phyloP scores from a whole-genome alignment of 1,140 invertebrate genomes.

The Euglossa dilemma region DNA sequence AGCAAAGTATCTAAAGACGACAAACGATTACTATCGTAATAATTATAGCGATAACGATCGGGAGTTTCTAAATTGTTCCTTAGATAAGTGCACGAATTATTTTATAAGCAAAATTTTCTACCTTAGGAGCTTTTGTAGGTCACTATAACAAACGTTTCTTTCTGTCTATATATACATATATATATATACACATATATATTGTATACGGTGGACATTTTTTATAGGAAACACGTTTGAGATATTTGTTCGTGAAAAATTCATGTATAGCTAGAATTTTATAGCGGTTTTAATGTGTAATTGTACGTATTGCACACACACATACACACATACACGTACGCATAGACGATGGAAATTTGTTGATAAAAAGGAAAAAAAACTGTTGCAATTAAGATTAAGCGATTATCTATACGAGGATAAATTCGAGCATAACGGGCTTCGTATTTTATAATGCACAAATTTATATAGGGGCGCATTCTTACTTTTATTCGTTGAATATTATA shows the following conservation, averaged over 20 bases:
- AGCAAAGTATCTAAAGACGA: background rate
- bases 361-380: background rate
- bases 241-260: background rate
- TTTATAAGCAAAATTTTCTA: conserved; percentile 19
- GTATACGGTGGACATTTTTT: background rate
- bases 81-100: conserved; percentile 16
- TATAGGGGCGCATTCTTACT: background rate
- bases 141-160: background rate
- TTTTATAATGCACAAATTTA: conserved; percentile 39
- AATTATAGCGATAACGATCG: background rate
- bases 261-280: background rate
- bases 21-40: background rate
- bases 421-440: conserved; percentile 24
- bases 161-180: background rate
- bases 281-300: background rate
- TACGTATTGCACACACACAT: background rate
- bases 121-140: conserved; percentile 8
- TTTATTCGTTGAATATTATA: conserved; percentile 3
- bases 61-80: background rate
- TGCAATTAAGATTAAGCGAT: background rate
- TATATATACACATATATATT: background rate
- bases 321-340: background rate
- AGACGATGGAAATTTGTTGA: background rate
- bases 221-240: background rate
- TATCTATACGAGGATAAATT: background rate